These are phyloP conservation scores for Albula goreensis DNA, from an alignment of 2,113 vertebrate genomes.

Conservation along the genomic window DNA sequence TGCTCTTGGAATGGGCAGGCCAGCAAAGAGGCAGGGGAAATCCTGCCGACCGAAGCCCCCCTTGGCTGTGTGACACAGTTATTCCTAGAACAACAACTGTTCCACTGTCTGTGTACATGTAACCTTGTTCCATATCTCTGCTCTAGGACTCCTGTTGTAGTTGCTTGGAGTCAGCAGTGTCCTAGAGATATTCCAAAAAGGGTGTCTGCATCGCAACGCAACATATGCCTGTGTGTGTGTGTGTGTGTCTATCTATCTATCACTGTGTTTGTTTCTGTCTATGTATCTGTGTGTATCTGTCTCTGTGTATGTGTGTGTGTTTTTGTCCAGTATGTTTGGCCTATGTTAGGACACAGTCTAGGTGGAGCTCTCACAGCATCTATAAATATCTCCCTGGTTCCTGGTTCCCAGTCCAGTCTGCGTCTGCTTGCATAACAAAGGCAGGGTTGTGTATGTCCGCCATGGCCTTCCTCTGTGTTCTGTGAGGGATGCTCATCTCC, in stretches of 20 bases:
- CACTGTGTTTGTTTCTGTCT: not conserved
- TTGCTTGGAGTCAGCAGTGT: not conserved
- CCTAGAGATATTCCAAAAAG: too few relatives aligned
- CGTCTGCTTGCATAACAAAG: constrained; percentile 46
- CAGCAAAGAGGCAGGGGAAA: too few relatives aligned
- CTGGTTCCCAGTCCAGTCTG: constrained; percentile 29
- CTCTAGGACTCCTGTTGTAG: not conserved
- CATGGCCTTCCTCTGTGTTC: constrained; percentile 49
- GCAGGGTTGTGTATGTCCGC: constrained; percentile 49
- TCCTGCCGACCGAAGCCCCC: too few relatives aligned
- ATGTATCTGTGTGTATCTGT: not conserved
- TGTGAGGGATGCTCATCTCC: constrained; percentile 37
- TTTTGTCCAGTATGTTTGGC: not conserved
- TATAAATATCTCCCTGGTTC: constrained; percentile 59
- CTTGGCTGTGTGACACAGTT: too few relatives aligned
- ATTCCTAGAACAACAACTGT: too few relatives aligned
- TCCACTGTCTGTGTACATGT: too few relatives aligned
- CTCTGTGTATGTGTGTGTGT: not conserved
- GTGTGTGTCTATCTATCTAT: not conserved
- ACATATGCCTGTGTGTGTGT: constrained; percentile 8
- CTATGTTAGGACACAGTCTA: constrained; percentile 47
- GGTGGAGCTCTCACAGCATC: constrained; percentile 44
- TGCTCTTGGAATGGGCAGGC: too few relatives aligned
- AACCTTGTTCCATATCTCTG: too few relatives aligned
- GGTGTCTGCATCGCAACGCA: not conserved